Conservation (phyloP, 2,113 vertebrate species). For the Piaya cayana region DNA sequence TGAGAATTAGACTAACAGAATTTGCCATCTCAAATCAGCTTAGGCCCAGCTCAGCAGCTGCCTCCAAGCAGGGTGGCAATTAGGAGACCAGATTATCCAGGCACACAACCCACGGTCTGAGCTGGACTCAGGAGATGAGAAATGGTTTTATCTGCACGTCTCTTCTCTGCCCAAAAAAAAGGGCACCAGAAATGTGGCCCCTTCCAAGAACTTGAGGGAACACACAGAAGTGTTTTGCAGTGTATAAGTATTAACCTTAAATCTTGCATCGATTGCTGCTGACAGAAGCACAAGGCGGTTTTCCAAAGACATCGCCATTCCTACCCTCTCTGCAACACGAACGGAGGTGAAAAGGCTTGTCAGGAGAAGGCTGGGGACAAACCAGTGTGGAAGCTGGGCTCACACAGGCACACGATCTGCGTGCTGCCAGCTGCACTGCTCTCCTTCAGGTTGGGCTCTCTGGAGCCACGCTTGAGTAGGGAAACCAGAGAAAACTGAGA, state of each 20-base stretch:
- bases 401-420: background rate
- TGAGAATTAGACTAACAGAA: slow-evolving; percentile 62
- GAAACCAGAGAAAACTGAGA: background rate
- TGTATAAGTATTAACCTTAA: background rate
- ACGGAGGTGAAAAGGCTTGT: background rate
- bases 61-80: slow-evolving; percentile 46
- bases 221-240: too few species aligned
- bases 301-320: background rate
- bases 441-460: background rate
- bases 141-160: background rate
- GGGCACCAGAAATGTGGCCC: background rate
- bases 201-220: background rate
- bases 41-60: slow-evolving; percentile 45
- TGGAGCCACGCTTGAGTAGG: background rate
- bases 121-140: background rate
- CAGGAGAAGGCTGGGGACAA: background rate
- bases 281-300: background rate
- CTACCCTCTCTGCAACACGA: background rate
- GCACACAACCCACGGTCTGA: background rate
- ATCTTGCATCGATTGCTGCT: background rate
- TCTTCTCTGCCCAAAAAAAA: background rate
- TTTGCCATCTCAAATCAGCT: slow-evolving; percentile 57
- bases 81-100: slow-evolving; percentile 29
- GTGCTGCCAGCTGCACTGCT: too few species aligned
- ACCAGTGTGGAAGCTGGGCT: background rate